Percentiles rank a stretch among this genome's conserved stretches.
phyloP scores from a whole-genome alignment of 2,797 vertebrate genomes.

The Coreius guichenoti region DNA sequence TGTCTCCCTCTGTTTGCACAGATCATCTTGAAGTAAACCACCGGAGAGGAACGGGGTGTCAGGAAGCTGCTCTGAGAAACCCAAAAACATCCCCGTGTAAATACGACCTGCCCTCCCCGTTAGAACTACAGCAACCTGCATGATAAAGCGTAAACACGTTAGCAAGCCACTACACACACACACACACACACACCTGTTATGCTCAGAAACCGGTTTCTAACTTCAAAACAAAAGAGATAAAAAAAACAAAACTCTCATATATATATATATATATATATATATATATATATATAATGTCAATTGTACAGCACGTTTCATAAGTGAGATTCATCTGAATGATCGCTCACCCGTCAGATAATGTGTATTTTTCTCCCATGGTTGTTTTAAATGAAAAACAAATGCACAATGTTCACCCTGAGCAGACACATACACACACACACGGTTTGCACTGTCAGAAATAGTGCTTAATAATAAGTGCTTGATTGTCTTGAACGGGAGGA shows the following conservation, averaged over 20 bases:
- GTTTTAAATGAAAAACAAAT: constrained; percentile 66
- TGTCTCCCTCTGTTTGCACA: constrained; percentile 77
- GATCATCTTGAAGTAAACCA: constrained; percentile 98
- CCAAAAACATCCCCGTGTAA: constrained; percentile 96
- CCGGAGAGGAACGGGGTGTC: constrained; percentile 87
- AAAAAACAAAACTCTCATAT: constrained; percentile 34
- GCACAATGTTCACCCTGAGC: constrained; percentile 63
- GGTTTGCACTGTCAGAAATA: constrained; percentile 63
- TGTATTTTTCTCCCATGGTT: constrained; percentile 56
- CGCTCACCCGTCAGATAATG: constrained; percentile 55
- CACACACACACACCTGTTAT: constrained; percentile 71
- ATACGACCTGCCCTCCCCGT: constrained; percentile 94
- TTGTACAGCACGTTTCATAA: constrained; percentile 66
- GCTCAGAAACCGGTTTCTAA: constrained; percentile 55
- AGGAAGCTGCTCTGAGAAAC: constrained; percentile 86
- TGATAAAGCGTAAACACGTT: constrained; percentile 86
- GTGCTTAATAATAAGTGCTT: constrained; percentile 66
- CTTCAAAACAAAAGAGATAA: constrained; percentile 34
- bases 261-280: constrained; percentile 8
- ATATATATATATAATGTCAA: constrained; percentile 40
- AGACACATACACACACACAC: constrained; percentile 17
- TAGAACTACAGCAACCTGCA: constrained; percentile 99
- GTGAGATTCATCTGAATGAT: constrained; percentile 62
- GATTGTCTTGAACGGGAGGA: constrained; percentile 63
- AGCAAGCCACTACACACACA: constrained; percentile 71